Base-by-base conservation (phyloP, 2,888 invertebrate genomes). In the Cheilosia variabilis region DNA sequence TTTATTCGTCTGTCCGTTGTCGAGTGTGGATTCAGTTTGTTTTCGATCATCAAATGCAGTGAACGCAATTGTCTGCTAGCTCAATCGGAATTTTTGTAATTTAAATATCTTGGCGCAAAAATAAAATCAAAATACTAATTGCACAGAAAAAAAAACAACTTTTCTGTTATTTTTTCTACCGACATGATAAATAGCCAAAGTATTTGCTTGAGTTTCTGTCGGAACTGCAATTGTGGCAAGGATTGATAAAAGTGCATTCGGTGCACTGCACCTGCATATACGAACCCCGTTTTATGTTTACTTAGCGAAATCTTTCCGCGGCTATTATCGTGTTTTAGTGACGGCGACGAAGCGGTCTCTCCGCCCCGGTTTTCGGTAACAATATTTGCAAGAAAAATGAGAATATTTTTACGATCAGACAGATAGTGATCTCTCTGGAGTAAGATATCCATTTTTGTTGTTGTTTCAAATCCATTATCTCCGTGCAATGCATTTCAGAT, bases 11-110 rank as follows among this genome's bases (percentile, higher is more conserved):
- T 78, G 81, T 76, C 81, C 81, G 75, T 77, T 53, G 82, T 69
- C 82, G 82, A 87, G 57, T 81, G 77, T 87, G 73, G 72, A 87
- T 87, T 87, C 82, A 87, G 87, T 87, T 82, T 73, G 87, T 87
- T 87, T 87, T 78, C 82, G 87, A 87, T 87, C 87, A 87, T 71
- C 87, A 87, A 69, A 82, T 87, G 87, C 73, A 82, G 82, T 73
- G 87, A 87, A 87, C 87, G 87, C 65, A 73, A 57, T 77, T 69
- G 58, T 47, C 86, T 81, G 76, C 66, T 72, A 31, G 50, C 60
- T 60, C 22, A 57, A 65, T 60, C 50, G 65, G 17, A 53, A 34
- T 50, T 22, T 53, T 27, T 63, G 27, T 27, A 2, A 72, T 58
- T 45, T 13, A 52, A 65, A 53, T 22, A 45, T 57, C 27, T 72